Evolutionary conservation across 2,888 invertebrate genomes (phyloP).

Genomic region (Parnassius glacialis): DNA sequence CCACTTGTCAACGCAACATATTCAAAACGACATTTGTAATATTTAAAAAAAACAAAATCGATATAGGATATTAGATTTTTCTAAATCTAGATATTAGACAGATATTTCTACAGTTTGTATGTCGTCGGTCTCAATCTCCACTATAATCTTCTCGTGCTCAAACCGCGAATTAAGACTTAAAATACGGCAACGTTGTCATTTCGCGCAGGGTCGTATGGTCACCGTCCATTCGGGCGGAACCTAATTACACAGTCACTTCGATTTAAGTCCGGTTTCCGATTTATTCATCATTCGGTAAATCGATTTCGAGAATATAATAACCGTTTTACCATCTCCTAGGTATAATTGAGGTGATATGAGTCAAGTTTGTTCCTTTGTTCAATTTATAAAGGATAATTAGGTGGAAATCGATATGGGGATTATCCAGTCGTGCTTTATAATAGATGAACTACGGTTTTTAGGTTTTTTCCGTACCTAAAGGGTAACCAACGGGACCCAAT

Average conservation of each 20-base stretch:
- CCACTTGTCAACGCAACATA: too few species aligned
- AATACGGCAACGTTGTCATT: constrained; percentile 72
- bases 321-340: constrained; percentile 11
- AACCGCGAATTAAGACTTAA: constrained; percentile 60
- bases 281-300: constrained; percentile 28
- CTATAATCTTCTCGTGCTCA: constrained; percentile 71
- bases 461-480: too few species aligned
- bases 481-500: too few species aligned
- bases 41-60: too few species aligned
- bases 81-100: too few species aligned
- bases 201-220: constrained; percentile 55
- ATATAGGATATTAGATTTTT: too few species aligned
- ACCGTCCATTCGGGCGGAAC: constrained; percentile 43
- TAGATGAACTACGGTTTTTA: not conserved
- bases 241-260: constrained; percentile 54
- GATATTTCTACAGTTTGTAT: constrained; percentile 55
- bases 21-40: too few species aligned
- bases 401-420: constrained; percentile 5
- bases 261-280: constrained; percentile 54
- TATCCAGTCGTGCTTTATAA: constrained; percentile 2
- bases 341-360: constrained; percentile 21
- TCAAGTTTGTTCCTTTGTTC: constrained; percentile 13
- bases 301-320: constrained; percentile 22
- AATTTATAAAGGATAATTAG: constrained; percentile 9
- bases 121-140: constrained; percentile 56